Percentiles rank a stretch among this genome's conserved stretches.
Conservation (phyloP, 2,797 vertebrate genomes). For the Hemibagrus guttatus region DNA sequence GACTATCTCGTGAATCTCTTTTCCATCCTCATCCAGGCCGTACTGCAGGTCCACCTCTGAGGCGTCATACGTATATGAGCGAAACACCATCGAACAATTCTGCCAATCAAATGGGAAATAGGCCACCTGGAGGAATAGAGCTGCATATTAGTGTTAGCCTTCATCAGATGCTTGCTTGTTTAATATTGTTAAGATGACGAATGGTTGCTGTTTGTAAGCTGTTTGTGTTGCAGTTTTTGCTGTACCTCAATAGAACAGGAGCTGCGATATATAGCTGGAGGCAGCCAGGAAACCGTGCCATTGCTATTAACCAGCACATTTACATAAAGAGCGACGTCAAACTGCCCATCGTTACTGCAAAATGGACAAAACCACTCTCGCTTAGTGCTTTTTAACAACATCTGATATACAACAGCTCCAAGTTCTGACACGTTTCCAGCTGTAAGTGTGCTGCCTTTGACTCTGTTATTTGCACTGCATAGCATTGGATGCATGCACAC, state of each 20-base stretch:
- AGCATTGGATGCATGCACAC: background rate
- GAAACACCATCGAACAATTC: conserved; percentile 91
- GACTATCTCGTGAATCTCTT: conserved; percentile 81
- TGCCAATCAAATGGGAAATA: conserved; percentile 95
- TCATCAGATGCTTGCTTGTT: background rate
- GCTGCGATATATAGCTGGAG: conserved; percentile 86
- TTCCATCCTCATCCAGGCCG: conserved; percentile 69
- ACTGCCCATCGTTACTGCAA: conserved; percentile 84
- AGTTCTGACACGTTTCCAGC: background rate
- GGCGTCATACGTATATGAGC: conserved; percentile 87
- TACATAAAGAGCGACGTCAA: conserved; percentile 83
- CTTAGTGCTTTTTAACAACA: background rate
- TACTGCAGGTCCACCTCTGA: conserved; percentile 85
- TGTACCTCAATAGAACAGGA: conserved; percentile 87
- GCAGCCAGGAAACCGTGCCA: conserved; percentile 84
- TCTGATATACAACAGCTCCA: background rate
- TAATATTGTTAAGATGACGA: background rate
- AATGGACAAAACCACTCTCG: conserved; percentile 16
- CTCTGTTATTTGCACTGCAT: background rate
- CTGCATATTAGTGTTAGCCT: background rate
- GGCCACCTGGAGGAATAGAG: conserved; percentile 74
- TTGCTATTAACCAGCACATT: conserved; percentile 79
- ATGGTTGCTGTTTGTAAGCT: background rate
- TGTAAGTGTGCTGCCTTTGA: background rate
- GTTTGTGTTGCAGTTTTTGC: background rate